Evolutionary conservation across 2,797 vertebrate species (phyloP), one percentile per base, ranked within the genome.

Genomic region (Oreochromis grahami): DNA sequence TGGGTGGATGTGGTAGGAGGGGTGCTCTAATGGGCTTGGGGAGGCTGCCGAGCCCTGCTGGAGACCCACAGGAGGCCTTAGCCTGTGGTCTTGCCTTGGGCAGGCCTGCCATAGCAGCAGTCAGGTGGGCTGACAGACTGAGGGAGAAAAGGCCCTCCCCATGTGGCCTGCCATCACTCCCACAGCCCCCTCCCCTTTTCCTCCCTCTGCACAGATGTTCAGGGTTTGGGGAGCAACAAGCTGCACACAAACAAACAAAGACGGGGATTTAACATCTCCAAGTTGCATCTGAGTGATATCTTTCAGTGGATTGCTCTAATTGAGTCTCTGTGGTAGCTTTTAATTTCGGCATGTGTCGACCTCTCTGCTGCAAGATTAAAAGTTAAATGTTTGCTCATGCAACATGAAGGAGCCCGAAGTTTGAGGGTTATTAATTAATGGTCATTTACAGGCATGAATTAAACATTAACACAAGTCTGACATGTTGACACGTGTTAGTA

Each of bases 31-130:
- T 96, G 95, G 97, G 96, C 95, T 96, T 79, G 79, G 96, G 96
- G 96, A 96, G 88, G 94, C 85, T 96, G 95, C 95, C 91, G 96
- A 96, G 96, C 96, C 94, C 96, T 96, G 95, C 93, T 93, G 96
- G 96, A 96, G 96, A 94, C 93, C 95, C 96, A 96, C 96, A 96
- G 95, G 96, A 98, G 97, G 96, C 96, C 95, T 92, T 95, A 92
- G 96, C 97, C 96, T 95, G 96, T 97, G 97, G 97, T 96, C 97
- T 97, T 97, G 97, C 97, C 96, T 95, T 96, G 94, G 96, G 97
- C 97, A 94, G 97, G 94, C 95, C 97, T 97, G 93, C 94, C 92
- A 90, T 87, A 91, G 92, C 93, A 95, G 93, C 94, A 96, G 95
- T 96, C 94, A 95, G 95, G 95, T 96, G 95, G 95, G 94, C 94